Percentiles rank a stretch among this genome's conserved stretches.
Evolutionary conservation across 2,797 vertebrate species (phyloP).

Genomic region (Oryzias dopingdopingensis): DNA sequence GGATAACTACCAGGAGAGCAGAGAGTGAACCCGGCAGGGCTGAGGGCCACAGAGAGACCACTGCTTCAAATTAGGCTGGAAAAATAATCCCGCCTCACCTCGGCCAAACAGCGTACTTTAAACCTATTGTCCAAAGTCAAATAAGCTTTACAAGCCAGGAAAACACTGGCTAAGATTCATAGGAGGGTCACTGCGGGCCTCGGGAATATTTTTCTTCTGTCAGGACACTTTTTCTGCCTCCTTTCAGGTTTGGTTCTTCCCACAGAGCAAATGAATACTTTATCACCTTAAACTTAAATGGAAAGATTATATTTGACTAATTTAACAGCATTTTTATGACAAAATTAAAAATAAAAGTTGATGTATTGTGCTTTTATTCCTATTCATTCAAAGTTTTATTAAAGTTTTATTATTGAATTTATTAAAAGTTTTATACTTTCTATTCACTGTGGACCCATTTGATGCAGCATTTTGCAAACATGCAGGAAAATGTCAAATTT

Average conservation of each 20-base stretch:
- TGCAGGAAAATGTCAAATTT: no score
- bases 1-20: conserved; percentile 43
- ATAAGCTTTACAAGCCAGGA: conserved; percentile 70
- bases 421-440: no score
- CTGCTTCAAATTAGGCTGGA: conserved; percentile 82
- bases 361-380: no score
- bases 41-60: conserved; percentile 41
- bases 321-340: no score
- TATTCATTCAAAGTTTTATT: no score
- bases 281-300: no score
- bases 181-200: conserved; percentile 51
- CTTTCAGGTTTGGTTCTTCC: conserved; percentile 30
- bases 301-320: no score
- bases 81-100: conserved; percentile 75
- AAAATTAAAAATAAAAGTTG: no score
- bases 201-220: conserved; percentile 36
- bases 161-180: conserved; percentile 59
- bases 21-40: conserved; percentile 15
- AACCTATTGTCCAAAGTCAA: conserved; percentile 73
- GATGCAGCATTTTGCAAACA: no score
- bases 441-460: no score
- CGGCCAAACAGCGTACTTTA: conserved; percentile 68
- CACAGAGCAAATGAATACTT: background rate
- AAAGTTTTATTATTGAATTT: no score
- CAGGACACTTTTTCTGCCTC: conserved; percentile 35